A percentile compares a stretch with the other conserved stretches of the same genome.
These are phyloP conservation scores for Diorhabda sublineata DNA, from an alignment of 1,140 invertebrate species.

Conservation along the genomic window DNA sequence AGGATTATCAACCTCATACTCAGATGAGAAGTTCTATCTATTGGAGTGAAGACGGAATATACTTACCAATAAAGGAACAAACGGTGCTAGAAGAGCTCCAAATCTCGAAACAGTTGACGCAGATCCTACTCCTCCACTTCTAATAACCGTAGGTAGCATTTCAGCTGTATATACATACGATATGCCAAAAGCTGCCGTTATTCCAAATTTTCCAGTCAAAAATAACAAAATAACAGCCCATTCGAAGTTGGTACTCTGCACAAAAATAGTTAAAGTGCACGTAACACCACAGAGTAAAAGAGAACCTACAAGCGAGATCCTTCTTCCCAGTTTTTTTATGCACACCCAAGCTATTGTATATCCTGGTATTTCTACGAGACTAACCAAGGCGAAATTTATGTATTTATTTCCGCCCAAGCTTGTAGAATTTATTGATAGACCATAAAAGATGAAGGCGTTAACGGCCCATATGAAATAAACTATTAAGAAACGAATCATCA, in stretches of 20 bases:
- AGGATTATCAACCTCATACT: too few relatives aligned
- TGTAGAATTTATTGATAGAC: constrained; percentile 64
- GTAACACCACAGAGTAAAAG: constrained; percentile 56
- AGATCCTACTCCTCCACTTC: constrained; percentile 56
- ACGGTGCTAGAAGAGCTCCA: constrained; percentile 60
- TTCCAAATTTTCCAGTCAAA: constrained; percentile 61
- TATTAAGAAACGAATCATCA: constrained; percentile 48
- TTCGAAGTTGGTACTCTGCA: constrained; percentile 42
- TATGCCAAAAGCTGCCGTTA: constrained; percentile 58
- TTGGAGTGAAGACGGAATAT: neutral
- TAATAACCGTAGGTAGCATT: constrained; percentile 58
- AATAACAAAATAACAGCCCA: constrained; percentile 55
- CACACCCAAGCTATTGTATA: constrained; percentile 54
- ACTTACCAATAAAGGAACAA: constrained; percentile 56
- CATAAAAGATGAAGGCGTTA: constrained; percentile 69
- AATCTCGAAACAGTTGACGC: constrained; percentile 58
- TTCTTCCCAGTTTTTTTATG: constrained; percentile 53
- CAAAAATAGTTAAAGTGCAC: constrained; percentile 50
- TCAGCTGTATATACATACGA: constrained; percentile 61
- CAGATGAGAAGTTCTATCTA: too few relatives aligned
- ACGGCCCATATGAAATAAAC: constrained; percentile 59
- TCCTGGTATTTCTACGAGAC: constrained; percentile 58
- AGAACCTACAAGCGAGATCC: constrained; percentile 40
- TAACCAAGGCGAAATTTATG: constrained; percentile 56
- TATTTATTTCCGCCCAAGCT: constrained; percentile 64